These are phyloP conservation scores for Gambusia holbrooki DNA, from an alignment of 2,113 vertebrate species.

Conservation along the genomic window DNA sequence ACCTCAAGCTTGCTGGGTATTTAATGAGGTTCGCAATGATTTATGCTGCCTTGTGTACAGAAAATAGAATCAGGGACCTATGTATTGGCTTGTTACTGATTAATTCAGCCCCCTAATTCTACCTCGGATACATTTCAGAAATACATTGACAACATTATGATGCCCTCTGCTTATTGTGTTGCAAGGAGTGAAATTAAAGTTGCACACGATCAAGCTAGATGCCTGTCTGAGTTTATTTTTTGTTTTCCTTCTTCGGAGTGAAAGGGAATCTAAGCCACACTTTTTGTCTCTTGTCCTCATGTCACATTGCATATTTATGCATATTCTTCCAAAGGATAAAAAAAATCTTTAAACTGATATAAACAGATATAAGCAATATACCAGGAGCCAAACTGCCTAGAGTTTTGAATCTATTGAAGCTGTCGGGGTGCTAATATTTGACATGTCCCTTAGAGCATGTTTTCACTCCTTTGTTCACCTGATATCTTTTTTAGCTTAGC, in stretches of 20 bases:
- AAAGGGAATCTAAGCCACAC: slow-evolving; percentile 12
- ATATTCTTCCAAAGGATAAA: not conserved
- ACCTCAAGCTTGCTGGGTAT: slow-evolving; percentile 58
- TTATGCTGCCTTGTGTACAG: slow-evolving; percentile 65
- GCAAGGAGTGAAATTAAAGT: slow-evolving; percentile 51
- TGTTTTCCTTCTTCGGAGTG: slow-evolving; percentile 15
- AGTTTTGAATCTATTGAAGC: not conserved
- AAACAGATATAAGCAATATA: not conserved
- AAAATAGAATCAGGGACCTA: slow-evolving; percentile 59
- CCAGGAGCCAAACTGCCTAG: not conserved
- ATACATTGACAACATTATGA: slow-evolving; percentile 49
- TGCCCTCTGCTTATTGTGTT: slow-evolving; percentile 36
- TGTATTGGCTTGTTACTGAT: slow-evolving; percentile 70
- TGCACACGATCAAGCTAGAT: slow-evolving; percentile 35
- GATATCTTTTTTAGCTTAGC: slow-evolving; percentile 13
- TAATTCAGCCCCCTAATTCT: slow-evolving; percentile 63
- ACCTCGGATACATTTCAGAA: slow-evolving; percentile 62
- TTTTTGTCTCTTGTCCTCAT: slow-evolving; percentile 10
- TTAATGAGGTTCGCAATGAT: slow-evolving; percentile 72
- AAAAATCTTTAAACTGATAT: not conserved
- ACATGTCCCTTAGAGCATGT: not conserved
- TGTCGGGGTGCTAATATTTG: not conserved
- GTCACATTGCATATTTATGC: slow-evolving; percentile 26
- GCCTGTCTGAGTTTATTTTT: not conserved
- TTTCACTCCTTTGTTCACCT: slow-evolving; percentile 14